Conservation (phyloP, 2,888 invertebrate species). For the Noctua janthe region DNA sequence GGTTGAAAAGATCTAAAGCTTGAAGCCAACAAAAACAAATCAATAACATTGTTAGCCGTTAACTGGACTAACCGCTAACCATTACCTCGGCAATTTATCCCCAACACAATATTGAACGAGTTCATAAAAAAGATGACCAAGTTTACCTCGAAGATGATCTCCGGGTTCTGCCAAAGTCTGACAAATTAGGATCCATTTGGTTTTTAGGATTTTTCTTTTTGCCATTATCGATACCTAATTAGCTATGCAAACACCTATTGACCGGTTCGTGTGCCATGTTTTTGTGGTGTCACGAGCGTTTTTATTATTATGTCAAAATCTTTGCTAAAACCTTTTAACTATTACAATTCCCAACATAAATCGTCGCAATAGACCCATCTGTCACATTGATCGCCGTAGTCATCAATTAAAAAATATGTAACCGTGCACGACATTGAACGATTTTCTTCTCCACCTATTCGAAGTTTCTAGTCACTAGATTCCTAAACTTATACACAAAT, state of each 20-base stretch:
- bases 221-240: neutral
- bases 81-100: constrained; percentile 68
- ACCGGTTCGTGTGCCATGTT: neutral
- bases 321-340: neutral
- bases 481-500: neutral
- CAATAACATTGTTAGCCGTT: constrained; percentile 70
- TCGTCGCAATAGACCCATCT: neutral
- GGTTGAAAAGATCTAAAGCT: constrained; percentile 58
- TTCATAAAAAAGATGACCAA: constrained; percentile 58
- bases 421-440: neutral
- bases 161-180: constrained; percentile 52
- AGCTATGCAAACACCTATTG: constrained; percentile 2
- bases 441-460: neutral
- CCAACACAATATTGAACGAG: constrained; percentile 63
- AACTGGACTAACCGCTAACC: constrained; percentile 68
- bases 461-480: neutral
- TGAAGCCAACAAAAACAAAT: constrained; percentile 63
- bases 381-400: neutral
- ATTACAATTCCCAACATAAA: neutral
- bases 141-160: constrained; percentile 8
- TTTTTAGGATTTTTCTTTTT: neutral
- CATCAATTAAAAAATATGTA: neutral
- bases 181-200: neutral
- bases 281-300: neutral
- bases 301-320: neutral